phyloP scores from a whole-genome alignment of 1,140 invertebrate genomes.

The Heliconius eleuchia region DNA sequence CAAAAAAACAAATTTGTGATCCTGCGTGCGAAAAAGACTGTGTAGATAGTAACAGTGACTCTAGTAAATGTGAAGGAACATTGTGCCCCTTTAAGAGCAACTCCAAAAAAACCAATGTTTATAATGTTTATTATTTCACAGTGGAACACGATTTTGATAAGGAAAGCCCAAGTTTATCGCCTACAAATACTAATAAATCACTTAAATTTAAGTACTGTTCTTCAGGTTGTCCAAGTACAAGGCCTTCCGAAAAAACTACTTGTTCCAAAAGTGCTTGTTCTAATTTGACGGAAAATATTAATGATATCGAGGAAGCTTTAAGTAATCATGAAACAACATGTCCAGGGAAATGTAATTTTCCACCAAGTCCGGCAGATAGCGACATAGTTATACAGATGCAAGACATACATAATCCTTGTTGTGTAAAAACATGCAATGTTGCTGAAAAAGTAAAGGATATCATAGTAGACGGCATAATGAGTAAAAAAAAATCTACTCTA shows the following conservation, averaged over 20 bases:
- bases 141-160: conserved; percentile 62
- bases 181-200: conserved; percentile 42
- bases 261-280: conserved; percentile 64
- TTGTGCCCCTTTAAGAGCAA: conserved; percentile 51
- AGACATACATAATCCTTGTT: conserved; percentile 66
- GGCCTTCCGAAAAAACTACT: conserved; percentile 50
- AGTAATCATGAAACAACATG: conserved; percentile 51
- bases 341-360: conserved; percentile 36
- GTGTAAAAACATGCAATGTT: conserved; percentile 64
- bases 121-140: conserved; percentile 71
- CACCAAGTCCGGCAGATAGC: conserved; percentile 68
- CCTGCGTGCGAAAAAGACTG: conserved; percentile 57
- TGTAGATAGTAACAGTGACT: conserved; percentile 49
- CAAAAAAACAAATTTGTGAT: conserved; percentile 51
- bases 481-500: conserved; percentile 45
- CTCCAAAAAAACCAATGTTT: conserved; percentile 45
- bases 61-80: conserved; percentile 52
- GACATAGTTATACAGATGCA: conserved; percentile 58
- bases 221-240: conserved; percentile 58
- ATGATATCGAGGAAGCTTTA: conserved; percentile 36
- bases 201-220: conserved; percentile 60
- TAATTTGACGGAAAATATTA: conserved; percentile 37
- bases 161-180: conserved; percentile 35
- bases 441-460: conserved; percentile 68
- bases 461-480: conserved; percentile 55